Percentiles rank a stretch among this genome's conserved stretches.
Conservation (phyloP, 1,140 invertebrate species). For the Drosophila parabipectinata region DNA sequence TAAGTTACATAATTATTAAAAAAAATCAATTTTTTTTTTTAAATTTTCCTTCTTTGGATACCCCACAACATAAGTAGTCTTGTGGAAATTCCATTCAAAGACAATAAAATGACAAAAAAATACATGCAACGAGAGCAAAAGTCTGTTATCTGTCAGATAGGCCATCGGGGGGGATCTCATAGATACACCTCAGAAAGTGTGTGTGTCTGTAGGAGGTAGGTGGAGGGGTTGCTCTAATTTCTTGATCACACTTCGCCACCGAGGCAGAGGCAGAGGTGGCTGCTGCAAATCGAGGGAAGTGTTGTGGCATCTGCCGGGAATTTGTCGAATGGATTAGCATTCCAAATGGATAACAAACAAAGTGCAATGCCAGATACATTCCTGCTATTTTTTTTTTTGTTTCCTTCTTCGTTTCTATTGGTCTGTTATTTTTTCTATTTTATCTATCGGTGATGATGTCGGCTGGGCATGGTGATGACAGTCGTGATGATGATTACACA, state of each 20-base stretch:
- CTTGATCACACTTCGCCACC: constrained; percentile 65
- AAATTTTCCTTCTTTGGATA: constrained; percentile 17
- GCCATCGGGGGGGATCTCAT: constrained; percentile 15
- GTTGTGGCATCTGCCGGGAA: constrained; percentile 8
- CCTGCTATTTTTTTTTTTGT: neutral
- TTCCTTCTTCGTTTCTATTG: neutral
- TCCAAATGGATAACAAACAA: constrained; percentile 55
- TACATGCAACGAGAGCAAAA: neutral
- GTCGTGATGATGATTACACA: constrained; percentile 71
- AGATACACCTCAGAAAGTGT: constrained; percentile 16
- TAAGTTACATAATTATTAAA: too few species aligned
- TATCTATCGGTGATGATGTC: constrained; percentile 26
- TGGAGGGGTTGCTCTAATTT: constrained; percentile 61
- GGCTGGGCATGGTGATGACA: constrained; percentile 13
- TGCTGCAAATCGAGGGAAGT: constrained; percentile 31
- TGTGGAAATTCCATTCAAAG: constrained; percentile 51
- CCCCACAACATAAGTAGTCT: constrained; percentile 37
- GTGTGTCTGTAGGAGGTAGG: constrained; percentile 9
- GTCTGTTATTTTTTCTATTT: neutral
- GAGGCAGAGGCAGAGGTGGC: constrained; percentile 13
- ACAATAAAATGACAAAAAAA: constrained; percentile 4
- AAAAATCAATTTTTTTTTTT: neutral
- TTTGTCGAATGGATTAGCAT: constrained; percentile 69
- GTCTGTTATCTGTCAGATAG: constrained; percentile 6
- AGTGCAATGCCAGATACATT: constrained; percentile 37